Evolutionary conservation across 2,888 invertebrate species (phyloP), one percentile per base, ranked within the genome.

Genomic region (Tiliacea aurago): DNA sequence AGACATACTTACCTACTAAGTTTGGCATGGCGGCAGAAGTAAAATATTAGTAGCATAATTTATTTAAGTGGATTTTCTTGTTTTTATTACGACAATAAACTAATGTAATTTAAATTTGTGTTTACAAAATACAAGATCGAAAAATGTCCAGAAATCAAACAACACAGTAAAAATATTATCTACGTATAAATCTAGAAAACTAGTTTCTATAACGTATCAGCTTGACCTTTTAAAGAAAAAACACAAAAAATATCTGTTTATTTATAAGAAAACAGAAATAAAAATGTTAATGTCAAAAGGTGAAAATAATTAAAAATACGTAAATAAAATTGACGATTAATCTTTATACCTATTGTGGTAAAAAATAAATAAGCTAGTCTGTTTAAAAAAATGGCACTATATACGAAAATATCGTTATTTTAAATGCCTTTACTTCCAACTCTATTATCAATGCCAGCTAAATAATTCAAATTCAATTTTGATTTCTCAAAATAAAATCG

Each of bases 161-260:
- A n/a, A 62, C 1, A 7, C 18, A 13, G 15, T n/a, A 28, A 41
- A 49, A 1, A 33, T 47, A 2, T 13, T 13, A 41, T 51, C 6
- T 53, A 49, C 15, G 28, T 66, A 51, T 59, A 51, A 33, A 59
- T 65, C 9, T 53, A 53, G 13, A 49, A 64, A 76, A 76, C 84
- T 43, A 28, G 81, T 79, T 73, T 0, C 4, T 23, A 0, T 59
- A 59, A 69, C 69, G 81, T 13, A 58, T 58, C n/a, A 53, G 49
- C 33, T 55, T 83, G 84, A 84, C 84, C 69, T 84, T 84, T 68
- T 0, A 23, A 59, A 41, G 11, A 64, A 23, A 59, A 65, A 65
- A 6, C 41, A 3, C 49, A 43, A 28, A n/a, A n/a, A 2, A 4
- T 2, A 13, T 55, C 23, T 53, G 13, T 33, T 5, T 55, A 0